Conservation (phyloP, 2,797 vertebrate species). For the Anableps anableps region DNA sequence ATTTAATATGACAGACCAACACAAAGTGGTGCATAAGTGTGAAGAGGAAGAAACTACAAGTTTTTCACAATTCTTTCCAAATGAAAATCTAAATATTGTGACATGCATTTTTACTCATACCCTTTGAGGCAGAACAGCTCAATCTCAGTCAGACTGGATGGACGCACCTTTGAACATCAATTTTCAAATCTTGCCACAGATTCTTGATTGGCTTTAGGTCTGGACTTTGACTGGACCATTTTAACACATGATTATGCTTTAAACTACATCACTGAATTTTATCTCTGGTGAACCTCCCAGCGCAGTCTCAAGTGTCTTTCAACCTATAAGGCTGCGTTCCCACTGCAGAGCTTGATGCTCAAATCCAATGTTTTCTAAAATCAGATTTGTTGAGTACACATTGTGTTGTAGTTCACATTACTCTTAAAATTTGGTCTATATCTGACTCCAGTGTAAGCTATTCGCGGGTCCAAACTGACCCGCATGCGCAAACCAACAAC, state of each 20-base stretch:
- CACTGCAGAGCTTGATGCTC: no score
- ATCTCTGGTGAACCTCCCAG: neutral
- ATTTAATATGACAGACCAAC: neutral
- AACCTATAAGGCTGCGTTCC: no score
- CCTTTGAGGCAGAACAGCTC: neutral
- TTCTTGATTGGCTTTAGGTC: no score
- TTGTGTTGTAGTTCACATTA: no score
- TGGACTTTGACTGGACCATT: neutral
- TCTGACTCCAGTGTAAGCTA: no score
- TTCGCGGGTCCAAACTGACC: no score
- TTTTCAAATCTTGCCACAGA: neutral
- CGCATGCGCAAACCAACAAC: no score
- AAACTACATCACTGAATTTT: neutral
- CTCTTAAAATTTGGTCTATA: no score
- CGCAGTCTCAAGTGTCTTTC: neutral
- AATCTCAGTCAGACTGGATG: neutral
- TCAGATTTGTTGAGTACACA: no score
- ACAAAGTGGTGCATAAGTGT: neutral
- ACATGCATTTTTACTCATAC: neutral
- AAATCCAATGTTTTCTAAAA: no score
- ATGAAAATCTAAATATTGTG: no score
- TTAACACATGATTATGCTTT: no score
- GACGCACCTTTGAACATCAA: neutral
- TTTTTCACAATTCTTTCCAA: neutral
- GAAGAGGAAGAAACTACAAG: neutral